phyloP scores from a whole-genome alignment of 2,888 invertebrate species.

The Monopis laevigella region DNA sequence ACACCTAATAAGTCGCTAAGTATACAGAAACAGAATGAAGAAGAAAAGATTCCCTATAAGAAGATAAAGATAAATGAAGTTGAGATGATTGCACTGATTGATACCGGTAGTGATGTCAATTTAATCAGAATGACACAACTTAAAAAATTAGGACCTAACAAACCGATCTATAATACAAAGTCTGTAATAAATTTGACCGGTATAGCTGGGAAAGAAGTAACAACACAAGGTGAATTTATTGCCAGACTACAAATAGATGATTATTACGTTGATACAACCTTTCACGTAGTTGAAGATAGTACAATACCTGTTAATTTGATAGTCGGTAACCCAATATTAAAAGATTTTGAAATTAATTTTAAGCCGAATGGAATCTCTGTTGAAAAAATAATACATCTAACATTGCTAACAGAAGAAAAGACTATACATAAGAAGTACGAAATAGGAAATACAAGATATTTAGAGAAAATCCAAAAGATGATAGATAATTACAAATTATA shows the following conservation, averaged over 20 bases:
- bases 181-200: background rate
- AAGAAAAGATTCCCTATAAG: too few relatives aligned
- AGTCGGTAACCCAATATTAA: too few relatives aligned
- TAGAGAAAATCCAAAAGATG: too few relatives aligned
- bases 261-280: background rate
- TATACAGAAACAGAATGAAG: too few relatives aligned
- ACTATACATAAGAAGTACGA: too few relatives aligned
- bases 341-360: too few relatives aligned
- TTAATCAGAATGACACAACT: background rate
- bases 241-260: background rate
- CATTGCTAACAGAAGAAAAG: too few relatives aligned
- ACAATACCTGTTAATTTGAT: background rate
- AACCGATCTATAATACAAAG: background rate
- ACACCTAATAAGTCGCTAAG: too few relatives aligned
- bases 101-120: background rate
- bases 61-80: background rate
- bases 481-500: background rate
- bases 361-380: too few relatives aligned
- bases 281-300: background rate
- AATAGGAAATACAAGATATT: too few relatives aligned
- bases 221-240: background rate
- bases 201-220: background rate
- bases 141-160: background rate
- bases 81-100: background rate
- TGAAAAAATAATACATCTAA: too few relatives aligned